These are phyloP conservation scores for Tetramorium parvispinum DNA, from an alignment of 1,140 invertebrate species.

Conservation along the genomic window DNA sequence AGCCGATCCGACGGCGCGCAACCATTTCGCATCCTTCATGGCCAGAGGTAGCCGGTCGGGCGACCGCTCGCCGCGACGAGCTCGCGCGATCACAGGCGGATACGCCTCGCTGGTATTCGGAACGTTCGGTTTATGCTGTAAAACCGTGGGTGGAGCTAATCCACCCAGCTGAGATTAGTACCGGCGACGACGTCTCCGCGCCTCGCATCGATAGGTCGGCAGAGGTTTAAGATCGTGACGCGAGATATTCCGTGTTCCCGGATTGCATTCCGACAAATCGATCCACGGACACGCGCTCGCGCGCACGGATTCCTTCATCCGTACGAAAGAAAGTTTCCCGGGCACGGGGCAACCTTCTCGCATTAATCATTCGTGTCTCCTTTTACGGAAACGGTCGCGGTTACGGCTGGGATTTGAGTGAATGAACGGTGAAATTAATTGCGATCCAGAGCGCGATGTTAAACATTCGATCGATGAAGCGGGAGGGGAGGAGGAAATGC, in stretches of 20 bases:
- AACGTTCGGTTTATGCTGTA: conserved; percentile 39
- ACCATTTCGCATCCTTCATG: conserved; percentile 26
- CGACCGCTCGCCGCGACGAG: neutral
- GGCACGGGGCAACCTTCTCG: neutral
- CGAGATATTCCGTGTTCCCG: conserved; percentile 51
- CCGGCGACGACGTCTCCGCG: conserved; percentile 43
- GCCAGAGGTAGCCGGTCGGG: neutral
- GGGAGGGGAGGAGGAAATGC: neutral
- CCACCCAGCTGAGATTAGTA: conserved; percentile 37
- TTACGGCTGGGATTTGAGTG: neutral
- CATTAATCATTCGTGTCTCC: conserved; percentile 35
- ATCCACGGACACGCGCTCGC: conserved; percentile 34
- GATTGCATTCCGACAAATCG: conserved; percentile 57
- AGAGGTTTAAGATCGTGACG: conserved; percentile 48
- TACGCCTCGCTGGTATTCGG: conserved; percentile 39
- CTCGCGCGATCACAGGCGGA: conserved; percentile 19
- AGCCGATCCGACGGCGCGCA: neutral
- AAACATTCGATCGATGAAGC: neutral
- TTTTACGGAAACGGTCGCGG: neutral
- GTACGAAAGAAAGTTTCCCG: conserved; percentile 15
- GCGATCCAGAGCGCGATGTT: conserved; percentile 9
- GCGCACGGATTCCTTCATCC: conserved; percentile 11
- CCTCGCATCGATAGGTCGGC: conserved; percentile 38
- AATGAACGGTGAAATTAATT: conserved; percentile 29
- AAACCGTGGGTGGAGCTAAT: conserved; percentile 46